Evolutionary conservation across 2,113 vertebrate species (phyloP).

Genomic region (Gymnorhina tibicen): DNA sequence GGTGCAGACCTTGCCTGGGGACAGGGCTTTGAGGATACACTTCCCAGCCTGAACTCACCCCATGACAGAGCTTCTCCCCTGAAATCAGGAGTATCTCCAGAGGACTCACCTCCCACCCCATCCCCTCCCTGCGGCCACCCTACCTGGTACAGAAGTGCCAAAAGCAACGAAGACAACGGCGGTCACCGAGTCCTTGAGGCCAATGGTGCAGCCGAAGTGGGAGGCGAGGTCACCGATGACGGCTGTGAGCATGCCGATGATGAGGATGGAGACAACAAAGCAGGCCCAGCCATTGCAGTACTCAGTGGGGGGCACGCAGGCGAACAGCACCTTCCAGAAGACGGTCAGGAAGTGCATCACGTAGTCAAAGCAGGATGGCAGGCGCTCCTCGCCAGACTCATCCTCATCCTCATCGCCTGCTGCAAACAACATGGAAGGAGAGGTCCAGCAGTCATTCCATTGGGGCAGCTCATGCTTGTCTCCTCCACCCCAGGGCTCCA

Average conservation of each 20-base stretch:
- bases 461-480: background rate
- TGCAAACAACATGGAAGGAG: constrained; percentile 32
- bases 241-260: constrained; percentile 94
- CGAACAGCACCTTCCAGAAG: constrained; percentile 99
- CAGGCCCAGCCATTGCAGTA: constrained; percentile 97
- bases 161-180: constrained; percentile 95
- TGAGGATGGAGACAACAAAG: constrained; percentile 88
- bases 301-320: constrained; percentile 94
- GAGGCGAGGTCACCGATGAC: constrained; percentile 95
- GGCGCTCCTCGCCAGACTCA: constrained; percentile 89
- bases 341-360: constrained; percentile 99
- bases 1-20: background rate
- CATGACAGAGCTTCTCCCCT: background rate
- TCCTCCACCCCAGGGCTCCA: background rate
- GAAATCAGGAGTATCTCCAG: background rate
- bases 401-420: constrained; percentile 93
- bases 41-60: background rate
- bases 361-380: constrained; percentile 97
- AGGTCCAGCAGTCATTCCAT: background rate
- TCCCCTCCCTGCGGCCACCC: fast-evolving
- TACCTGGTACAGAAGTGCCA: constrained; percentile 95
- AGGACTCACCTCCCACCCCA: background rate
- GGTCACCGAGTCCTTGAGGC: constrained; percentile 97
- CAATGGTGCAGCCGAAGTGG: constrained; percentile 98
- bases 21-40: background rate